Base-by-base conservation (phyloP, 2,797 vertebrate genomes). In the Echiichthys vipera region DNA sequence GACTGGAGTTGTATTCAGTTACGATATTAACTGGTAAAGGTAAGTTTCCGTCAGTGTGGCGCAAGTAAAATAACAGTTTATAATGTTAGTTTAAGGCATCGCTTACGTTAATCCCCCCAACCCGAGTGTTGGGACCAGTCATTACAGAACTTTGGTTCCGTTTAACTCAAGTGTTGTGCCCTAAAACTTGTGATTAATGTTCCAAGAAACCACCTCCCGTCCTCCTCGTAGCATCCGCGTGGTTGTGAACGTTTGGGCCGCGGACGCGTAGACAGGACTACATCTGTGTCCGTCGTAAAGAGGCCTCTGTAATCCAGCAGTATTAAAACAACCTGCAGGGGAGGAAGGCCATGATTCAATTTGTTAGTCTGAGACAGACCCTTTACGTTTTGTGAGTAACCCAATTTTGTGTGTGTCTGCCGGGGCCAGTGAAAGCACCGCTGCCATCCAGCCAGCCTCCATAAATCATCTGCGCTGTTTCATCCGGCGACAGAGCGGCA, bases 391-490 rank as follows among this genome's bases (percentile, higher is more conserved):
- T 17, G 74, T 59, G 62, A 80, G 22, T 91, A 93, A 92, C 86
- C 85, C 69, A 84, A 42, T 88, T 92, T 85, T 72, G 75, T 22
- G 82, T 76, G 81, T 22, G 77, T 71, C 70, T 84, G 77, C 71
- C 0, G 5, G 71, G 73, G 77, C 65, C 43, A 34, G 69, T 50
- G 81, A 79, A 90, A 80, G 85, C 78, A 32, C 64, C 81, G 76
- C 73, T 83, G 87, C 77, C 87, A 83, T 83, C 73, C 67, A 77
- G 54, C 80, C 68, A 71, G 90, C 69, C 72, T 6, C 84, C 87
- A 94, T 94, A 91, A 95, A 94, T 95, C 86, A 88, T 88, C 81
- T 47, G 78, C 85, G 81, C 78, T 53, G 88, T 88, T 89, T 89
- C 62, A 88, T 93, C 85, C 62, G 71, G 71, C 61, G 36, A 65